Conservation (phyloP, 1,140 invertebrate species). For the Epicauta chinensis region DNA sequence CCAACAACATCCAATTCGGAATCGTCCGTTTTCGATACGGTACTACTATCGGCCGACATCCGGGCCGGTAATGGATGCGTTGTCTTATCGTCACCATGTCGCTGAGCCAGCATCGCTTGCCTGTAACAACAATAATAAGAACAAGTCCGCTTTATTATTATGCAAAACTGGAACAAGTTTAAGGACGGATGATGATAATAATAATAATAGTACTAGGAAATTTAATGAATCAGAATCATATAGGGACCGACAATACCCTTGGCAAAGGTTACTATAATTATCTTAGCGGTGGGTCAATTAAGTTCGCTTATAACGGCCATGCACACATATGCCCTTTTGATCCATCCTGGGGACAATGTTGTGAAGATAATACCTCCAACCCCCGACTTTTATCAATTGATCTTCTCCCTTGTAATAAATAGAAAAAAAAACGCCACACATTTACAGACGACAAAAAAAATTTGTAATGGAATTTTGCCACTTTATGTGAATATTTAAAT, state of each 20-base stretch:
- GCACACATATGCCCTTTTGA: constrained; percentile 7
- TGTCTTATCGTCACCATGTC: constrained; percentile 48
- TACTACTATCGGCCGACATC: constrained; percentile 42
- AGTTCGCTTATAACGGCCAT: constrained; percentile 12
- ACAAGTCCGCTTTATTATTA: not conserved
- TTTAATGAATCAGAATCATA: not conserved
- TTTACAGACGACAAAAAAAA: too few species aligned
- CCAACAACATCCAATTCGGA: constrained; percentile 84
- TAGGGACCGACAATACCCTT: not conserved
- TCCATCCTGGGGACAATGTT: not conserved
- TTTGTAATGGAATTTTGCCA: too few species aligned
- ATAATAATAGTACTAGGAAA: not conserved
- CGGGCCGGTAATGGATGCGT: constrained; percentile 43
- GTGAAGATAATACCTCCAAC: constrained; percentile 1
- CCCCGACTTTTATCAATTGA: constrained; percentile 14
- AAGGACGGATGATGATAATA: too few species aligned
- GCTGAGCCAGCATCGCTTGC: constrained; percentile 74
- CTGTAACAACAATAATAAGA: constrained; percentile 50
- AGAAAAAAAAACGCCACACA: too few species aligned
- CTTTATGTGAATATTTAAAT: too few species aligned
- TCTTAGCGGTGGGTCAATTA: constrained; percentile 14
- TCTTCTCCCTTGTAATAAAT: not conserved
- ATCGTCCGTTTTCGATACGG: constrained; percentile 65
- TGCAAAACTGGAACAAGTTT: not conserved
- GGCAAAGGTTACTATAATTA: constrained; percentile 12